A percentile compares a stretch with the other conserved stretches of the same genome.
phyloP scores from a whole-genome alignment of 1,140 invertebrate species.

The Bombyx mandarina region DNA sequence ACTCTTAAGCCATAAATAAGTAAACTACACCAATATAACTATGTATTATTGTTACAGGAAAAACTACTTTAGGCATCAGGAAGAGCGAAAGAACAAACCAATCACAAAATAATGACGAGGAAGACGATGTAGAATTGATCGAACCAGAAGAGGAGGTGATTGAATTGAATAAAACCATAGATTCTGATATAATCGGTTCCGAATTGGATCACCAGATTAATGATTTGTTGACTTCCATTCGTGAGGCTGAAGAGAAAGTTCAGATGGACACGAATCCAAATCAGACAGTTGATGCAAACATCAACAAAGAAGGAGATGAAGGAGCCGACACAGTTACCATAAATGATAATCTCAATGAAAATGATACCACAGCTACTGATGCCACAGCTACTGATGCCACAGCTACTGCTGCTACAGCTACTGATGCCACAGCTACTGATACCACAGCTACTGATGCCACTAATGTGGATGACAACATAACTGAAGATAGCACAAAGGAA shows the following conservation, averaged over 20 bases:
- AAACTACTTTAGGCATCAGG: no score
- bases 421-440: background rate
- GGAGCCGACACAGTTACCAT: no score
- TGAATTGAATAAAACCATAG: no score
- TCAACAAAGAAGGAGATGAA: no score
- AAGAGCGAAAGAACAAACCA: no score
- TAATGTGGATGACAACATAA: background rate
- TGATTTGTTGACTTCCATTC: slow-evolving; percentile 29
- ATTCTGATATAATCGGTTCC: background rate
- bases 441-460: background rate
- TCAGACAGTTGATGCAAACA: no score
- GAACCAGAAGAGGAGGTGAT: background rate
- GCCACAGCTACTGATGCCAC: background rate
- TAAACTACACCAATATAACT: no score
- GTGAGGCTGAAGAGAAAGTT: slow-evolving; percentile 21
- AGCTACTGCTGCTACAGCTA: background rate
- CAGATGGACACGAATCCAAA: no score
- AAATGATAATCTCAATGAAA: no score
- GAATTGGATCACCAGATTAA: slow-evolving; percentile 36
- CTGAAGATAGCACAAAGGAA: slow-evolving; percentile 2
- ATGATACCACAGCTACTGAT: no score
- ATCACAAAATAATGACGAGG: background rate
- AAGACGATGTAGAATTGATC: background rate
- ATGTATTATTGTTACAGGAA: no score
- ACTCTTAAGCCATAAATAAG: no score